Percentiles rank a stretch among this genome's conserved stretches.
These are phyloP conservation scores for Cyanoramphus novaezelandiae DNA, from an alignment of 2,113 vertebrate species.

Conservation along the genomic window DNA sequence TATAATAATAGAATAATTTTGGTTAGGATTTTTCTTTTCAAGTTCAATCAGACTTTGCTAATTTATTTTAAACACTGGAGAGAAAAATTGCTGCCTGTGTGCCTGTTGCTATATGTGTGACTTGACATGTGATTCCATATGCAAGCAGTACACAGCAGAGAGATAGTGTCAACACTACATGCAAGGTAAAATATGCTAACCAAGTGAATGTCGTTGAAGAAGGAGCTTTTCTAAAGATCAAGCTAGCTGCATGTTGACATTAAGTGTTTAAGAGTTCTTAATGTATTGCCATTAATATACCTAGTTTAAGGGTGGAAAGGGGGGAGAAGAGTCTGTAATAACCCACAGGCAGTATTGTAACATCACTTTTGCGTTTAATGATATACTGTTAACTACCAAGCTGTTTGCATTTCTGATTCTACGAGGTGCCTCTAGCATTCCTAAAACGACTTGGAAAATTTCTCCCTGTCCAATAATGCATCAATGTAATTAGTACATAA, in stretches of 20 bases:
- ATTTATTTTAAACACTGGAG: not conserved
- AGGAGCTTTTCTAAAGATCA: not conserved
- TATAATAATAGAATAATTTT: not conserved
- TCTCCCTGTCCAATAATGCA: constrained; percentile 6
- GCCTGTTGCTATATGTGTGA: not conserved
- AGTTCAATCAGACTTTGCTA: not conserved
- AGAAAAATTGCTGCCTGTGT: not conserved
- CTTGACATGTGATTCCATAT: not conserved
- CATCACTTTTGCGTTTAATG: constrained; percentile 12
- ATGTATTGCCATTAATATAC: not conserved
- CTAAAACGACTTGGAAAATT: constrained; percentile 16
- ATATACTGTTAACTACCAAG: not conserved
- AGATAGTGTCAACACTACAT: not conserved
- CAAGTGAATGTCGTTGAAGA: not conserved
- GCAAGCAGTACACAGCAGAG: not conserved
- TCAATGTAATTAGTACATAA: constrained; percentile 22
- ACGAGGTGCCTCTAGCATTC: not conserved
- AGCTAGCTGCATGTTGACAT: not conserved
- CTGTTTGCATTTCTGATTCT: constrained; percentile 18
- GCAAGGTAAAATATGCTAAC: not conserved
- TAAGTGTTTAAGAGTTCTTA: not conserved
- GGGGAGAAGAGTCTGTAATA: not conserved
- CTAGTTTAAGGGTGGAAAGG: not conserved
- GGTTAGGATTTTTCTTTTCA: not conserved
- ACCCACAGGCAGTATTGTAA: not conserved